Evolutionary conservation across 2,888 invertebrate species (phyloP), one percentile per base, ranked within the genome.

Genomic region (Erebia palarica): DNA sequence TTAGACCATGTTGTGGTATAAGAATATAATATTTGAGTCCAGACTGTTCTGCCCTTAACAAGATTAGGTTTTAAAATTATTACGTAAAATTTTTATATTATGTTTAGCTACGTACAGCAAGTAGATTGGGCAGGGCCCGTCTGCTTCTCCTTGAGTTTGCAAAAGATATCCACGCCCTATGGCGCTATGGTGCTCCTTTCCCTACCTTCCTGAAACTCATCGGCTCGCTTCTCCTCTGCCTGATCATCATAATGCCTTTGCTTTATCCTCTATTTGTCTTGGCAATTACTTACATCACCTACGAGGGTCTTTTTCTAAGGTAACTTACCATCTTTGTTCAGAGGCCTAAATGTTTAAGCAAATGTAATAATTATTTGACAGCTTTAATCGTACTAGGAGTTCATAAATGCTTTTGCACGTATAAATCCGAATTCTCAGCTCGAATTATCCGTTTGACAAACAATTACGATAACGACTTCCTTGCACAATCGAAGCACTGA

Each of bases 191-290:
- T 18, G 90, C 93, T 13, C 91, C 93, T 0, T 92, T 93, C 80
- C 93, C 93, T 14, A 93, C 93, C 51, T 90, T 94, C 80, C 86
- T 93, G 69, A 94, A 94, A 74, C 84, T 93, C 55, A 86, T 93
- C 68, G 91, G 87, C 73, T 88, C 92, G 8, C 74, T 92, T 55
- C 70, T 91, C n/a, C 83, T 94, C 13, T 89, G 89, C 73, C 80
- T 92, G 55, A 75, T 92, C 8, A 85, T 86, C 42, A 65, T 89
- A 21, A 77, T 94, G 80, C 93, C 93, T 0, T 81, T 93, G 10
- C 76, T 90, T 14, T 94, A 93, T 76, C 93, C 93, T 10, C 13
- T 89, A 14, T 89, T 93, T 72, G 74, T 93, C 44, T 53, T 86
- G 8, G 73, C 76, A 8, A 72, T 89, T 69, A 92, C 92, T 3